phyloP scores from a whole-genome alignment of 2,113 vertebrate genomes.

The Leptocoma aspasia region DNA sequence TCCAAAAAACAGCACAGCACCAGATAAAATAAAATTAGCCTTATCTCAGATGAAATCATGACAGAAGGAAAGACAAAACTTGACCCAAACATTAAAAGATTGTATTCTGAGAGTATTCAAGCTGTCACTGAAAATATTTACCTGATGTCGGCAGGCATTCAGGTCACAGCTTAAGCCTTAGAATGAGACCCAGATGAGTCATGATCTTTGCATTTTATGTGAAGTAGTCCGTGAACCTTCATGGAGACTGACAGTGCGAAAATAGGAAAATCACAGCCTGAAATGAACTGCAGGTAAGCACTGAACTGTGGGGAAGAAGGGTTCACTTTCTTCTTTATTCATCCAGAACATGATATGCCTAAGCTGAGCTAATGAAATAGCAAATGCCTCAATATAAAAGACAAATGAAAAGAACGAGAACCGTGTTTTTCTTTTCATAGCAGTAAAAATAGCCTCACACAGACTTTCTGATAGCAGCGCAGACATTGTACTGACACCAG shows the following conservation, averaged over 20 bases:
- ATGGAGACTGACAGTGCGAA: neutral
- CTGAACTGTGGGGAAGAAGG: neutral
- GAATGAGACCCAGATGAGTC: neutral
- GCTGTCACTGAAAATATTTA: neutral
- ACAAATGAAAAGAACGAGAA: neutral
- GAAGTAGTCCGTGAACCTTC: neutral
- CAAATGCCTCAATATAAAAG: neutral
- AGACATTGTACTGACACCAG: neutral
- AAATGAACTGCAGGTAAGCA: neutral
- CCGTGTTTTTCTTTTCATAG: neutral
- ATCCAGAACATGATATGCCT: neutral
- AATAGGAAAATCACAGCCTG: neutral
- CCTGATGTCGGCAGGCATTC: neutral
- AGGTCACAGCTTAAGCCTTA: neutral
- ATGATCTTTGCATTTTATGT: neutral
- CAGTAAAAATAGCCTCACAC: neutral
- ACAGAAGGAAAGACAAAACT: neutral
- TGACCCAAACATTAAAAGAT: neutral
- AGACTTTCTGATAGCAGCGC: neutral
- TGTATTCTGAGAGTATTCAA: neutral
- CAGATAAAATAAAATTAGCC: neutral
- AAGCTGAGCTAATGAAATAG: neutral
- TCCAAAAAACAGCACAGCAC: neutral
- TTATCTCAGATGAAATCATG: neutral
- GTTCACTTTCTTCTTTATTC: neutral